Base-by-base conservation (phyloP, 2,888 invertebrate genomes). In the Ernsta delagoae region DNA sequence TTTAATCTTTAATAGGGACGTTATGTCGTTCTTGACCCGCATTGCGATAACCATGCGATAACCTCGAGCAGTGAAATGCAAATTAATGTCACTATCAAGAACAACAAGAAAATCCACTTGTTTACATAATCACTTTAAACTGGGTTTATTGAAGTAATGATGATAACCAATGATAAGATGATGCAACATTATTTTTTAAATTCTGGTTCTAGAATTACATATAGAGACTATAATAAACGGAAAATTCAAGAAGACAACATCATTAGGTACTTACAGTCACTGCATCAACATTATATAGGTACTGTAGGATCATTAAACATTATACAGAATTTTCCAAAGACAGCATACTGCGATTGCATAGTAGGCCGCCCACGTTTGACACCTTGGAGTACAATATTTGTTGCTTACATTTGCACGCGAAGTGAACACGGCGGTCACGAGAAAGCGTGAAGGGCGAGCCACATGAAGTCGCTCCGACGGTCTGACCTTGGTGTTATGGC, bases 401-500 rank as follows among this genome's bases (percentile, higher is more conserved):
- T 53, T 48, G 24, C 45, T 53, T 53, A 62, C 36, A 31, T 43
- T 54, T 61, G 36, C 61, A 54, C 50, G 43, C 57, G 34, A n/a
- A 36, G 36, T 39, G 34, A 43, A n/a, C 48, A 12, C 12, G 41
- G 41, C 63, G 75, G 75, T 72, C 72, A 78, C 77, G 81, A 78
- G 88, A 88, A 89, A 89, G 87, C 85, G 88, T 88, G 88, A 89
- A 89, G 86, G 89, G 85, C 86, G 81, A 67, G 45, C 68, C 69
- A 59, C 63, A 69, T 63, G 63, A 75, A 75, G 70, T 57, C 70
- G 72, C 36, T n/a, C 45, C 64, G 71, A 72, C 76, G 71, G 34
- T 11, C 50, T 65, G 71, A 72, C 76, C 76, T 76, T 77, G 73
- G 56, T 59, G 48, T 36, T 54, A 34, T 45, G 65, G 16, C 34